Percentiles rank a stretch among this genome's conserved stretches.
Evolutionary conservation across 2,888 invertebrate species (phyloP).

Genomic region (Willowsia nigromaculata): DNA sequence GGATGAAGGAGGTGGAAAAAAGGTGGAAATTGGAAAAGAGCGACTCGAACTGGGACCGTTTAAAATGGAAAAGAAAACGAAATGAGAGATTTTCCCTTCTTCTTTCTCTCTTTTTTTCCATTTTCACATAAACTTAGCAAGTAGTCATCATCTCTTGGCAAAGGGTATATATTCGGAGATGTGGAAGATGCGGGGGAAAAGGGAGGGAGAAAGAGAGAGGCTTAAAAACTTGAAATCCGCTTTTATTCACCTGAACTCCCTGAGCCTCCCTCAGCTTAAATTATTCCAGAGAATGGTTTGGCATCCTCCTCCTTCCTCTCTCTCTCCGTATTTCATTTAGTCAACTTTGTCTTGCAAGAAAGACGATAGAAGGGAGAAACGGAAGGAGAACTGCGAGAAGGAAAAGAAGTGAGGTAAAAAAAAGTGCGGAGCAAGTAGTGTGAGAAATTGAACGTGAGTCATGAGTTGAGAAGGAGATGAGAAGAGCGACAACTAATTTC

Average conservation of each 20-base stretch:
- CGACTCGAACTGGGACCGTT: constrained; percentile 52
- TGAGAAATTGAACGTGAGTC: constrained; percentile 63
- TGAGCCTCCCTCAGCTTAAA: constrained; percentile 62
- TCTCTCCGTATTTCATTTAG: not conserved
- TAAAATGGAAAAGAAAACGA: constrained; percentile 45
- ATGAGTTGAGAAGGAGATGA: constrained; percentile 7
- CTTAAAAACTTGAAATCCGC: constrained; percentile 66
- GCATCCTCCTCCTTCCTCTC: not conserved
- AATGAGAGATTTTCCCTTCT: constrained; percentile 35
- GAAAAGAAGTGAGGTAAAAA: not conserved
- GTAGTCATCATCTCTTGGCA: not conserved
- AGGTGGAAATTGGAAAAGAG: constrained; percentile 54
- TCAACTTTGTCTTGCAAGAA: not conserved
- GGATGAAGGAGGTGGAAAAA: not conserved
- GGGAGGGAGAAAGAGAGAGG: constrained; percentile 16
- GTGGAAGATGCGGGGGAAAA: not conserved
- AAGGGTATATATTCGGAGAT: no score
- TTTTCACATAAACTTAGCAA: not conserved
- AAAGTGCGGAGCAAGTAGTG: not conserved
- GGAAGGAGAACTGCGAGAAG: not conserved
- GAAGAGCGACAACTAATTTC: constrained; percentile 56
- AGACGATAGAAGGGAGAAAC: constrained; percentile 6
- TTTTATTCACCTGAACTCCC: constrained; percentile 68
- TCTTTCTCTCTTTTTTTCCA: not conserved
- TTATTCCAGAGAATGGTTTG: constrained; percentile 55